Percentiles rank a stretch among this genome's conserved stretches.
phyloP scores from a whole-genome alignment of 2,888 invertebrate species.

The Cyaniris semiargus region DNA sequence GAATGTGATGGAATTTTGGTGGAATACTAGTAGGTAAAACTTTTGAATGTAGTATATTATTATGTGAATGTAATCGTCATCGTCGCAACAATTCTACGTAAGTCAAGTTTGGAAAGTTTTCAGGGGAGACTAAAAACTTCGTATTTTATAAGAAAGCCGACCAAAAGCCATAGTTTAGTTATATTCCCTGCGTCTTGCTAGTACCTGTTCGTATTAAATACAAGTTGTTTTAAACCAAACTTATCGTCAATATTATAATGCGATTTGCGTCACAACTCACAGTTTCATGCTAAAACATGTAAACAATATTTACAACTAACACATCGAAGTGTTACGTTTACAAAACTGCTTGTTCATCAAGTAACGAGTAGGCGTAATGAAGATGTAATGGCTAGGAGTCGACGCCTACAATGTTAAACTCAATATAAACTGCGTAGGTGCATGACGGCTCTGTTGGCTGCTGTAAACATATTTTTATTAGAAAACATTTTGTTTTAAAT shows the following conservation, averaged over 20 bases:
- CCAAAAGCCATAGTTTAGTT: no score
- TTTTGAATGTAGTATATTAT: no score
- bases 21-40: background rate
- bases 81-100: no score
- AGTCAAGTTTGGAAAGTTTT: no score
- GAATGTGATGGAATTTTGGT: background rate
- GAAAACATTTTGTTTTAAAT: background rate
- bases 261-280: background rate
- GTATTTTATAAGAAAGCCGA: no score
- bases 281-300: background rate
- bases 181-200: no score
- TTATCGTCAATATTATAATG: background rate
- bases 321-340: background rate
- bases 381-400: constrained; percentile 27
- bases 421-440: constrained; percentile 40
- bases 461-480: background rate
- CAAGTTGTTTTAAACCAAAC: no score
- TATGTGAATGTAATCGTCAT: no score
- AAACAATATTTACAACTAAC: background rate
- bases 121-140: no score
- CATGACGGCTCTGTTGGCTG: constrained; percentile 31
- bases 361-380: constrained; percentile 16
- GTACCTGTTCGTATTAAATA: no score
- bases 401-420: constrained; percentile 39
- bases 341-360: constrained; percentile 13